Evolutionary conservation across 1,140 invertebrate genomes (phyloP).

Genomic region (Drosophila guanche): DNA sequence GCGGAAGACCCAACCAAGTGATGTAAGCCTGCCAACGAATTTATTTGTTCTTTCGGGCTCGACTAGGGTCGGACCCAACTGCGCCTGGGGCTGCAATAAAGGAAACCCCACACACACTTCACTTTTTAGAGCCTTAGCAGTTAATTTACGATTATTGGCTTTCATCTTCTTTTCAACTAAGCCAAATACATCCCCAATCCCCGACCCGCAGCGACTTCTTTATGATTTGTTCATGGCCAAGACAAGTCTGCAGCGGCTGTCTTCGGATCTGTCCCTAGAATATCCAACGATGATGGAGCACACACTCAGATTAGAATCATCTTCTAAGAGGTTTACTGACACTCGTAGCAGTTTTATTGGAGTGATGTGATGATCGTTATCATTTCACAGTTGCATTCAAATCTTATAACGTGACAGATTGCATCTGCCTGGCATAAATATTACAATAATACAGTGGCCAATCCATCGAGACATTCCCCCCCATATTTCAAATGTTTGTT

Average conservation of each 20-base stretch:
- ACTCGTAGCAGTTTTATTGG: no score
- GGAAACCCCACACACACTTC: slow-evolving; percentile 13
- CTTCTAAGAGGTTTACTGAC: no score
- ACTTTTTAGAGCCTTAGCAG: slow-evolving; percentile 38
- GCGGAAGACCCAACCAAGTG: slow-evolving; percentile 8
- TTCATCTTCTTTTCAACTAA: slow-evolving; percentile 26
- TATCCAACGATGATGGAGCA: background rate
- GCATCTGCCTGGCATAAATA: no score
- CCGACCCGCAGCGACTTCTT: slow-evolving; percentile 10
- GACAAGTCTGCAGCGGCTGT: slow-evolving; percentile 6
- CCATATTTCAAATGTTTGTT: background rate
- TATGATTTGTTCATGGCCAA: slow-evolving; percentile 20
- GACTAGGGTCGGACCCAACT: no score
- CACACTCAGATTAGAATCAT: background rate
- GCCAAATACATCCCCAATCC: slow-evolving; percentile 18
- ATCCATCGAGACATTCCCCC: background rate
- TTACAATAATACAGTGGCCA: no score
- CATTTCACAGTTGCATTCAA: no score
- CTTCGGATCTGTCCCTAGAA: background rate
- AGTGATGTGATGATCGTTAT: no score
- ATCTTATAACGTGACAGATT: no score
- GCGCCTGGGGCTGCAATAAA: slow-evolving; percentile 39
- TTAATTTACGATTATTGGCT: slow-evolving; percentile 69
- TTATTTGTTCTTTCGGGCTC: slow-evolving; percentile 35
- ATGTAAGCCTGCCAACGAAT: slow-evolving; percentile 43